A percentile compares a stretch with the other conserved stretches of the same genome.
Conservation (phyloP, 1,140 invertebrate species). For the Zaprionus capensis region DNA sequence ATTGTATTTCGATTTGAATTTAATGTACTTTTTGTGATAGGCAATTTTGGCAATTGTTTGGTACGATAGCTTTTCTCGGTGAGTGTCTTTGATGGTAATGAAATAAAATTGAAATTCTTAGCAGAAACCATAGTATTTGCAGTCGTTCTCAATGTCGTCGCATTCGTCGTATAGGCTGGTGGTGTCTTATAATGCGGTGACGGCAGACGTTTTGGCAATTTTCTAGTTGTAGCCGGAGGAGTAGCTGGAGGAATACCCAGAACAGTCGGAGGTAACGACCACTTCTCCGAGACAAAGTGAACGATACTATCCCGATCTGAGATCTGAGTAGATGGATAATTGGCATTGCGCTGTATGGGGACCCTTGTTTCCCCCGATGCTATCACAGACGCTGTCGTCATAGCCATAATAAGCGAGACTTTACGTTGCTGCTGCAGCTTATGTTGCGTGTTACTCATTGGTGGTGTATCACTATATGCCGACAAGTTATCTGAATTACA, state of each 20-base stretch:
- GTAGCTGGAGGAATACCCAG: no score
- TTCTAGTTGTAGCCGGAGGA: constrained; percentile 60
- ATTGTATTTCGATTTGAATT: constrained; percentile 22
- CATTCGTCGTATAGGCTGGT: constrained; percentile 3
- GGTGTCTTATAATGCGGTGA: constrained; percentile 52
- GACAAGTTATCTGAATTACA: constrained; percentile 63
- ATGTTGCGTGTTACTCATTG: constrained; percentile 56
- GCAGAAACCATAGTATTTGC: constrained; percentile 1
- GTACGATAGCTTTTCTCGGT: constrained; percentile 46
- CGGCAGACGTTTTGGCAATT: constrained; percentile 79
- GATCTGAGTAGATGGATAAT: constrained; percentile 12
- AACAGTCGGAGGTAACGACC: constrained; percentile 2
- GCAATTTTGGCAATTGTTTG: constrained; percentile 71
- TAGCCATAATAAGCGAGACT: constrained; percentile 76
- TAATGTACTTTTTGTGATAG: constrained; percentile 28
- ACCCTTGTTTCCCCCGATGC: constrained; percentile 78
- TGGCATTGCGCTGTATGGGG: constrained; percentile 41
- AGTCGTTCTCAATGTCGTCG: not conserved
- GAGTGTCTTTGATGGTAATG: constrained; percentile 16
- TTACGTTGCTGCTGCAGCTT: constrained; percentile 73
- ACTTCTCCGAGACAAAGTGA: constrained; percentile 16
- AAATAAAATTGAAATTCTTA: constrained; percentile 13
- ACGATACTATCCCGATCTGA: not conserved
- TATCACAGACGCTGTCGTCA: constrained; percentile 82
- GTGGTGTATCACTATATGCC: constrained; percentile 68